These are phyloP conservation scores for Alcedo atthis DNA, from an alignment of 2,797 vertebrate genomes.

Conservation along the genomic window DNA sequence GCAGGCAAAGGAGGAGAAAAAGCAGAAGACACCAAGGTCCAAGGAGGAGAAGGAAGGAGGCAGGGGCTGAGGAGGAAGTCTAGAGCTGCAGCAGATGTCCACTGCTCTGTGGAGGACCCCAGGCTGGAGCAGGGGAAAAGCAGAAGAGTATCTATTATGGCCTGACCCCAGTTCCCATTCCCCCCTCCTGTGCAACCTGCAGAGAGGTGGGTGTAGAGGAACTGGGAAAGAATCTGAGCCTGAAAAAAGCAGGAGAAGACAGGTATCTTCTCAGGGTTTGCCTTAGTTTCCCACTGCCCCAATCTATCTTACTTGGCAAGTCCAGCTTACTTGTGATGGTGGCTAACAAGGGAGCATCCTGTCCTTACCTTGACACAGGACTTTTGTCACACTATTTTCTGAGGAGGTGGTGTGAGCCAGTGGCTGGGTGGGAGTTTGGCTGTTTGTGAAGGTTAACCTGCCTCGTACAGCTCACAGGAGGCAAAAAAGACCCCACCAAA, in stretches of 20 bases:
- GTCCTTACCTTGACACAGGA: not conserved
- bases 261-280: not conserved
- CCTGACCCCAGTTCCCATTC: not conserved
- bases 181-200: rapidly evolving
- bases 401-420: not conserved
- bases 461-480: not conserved
- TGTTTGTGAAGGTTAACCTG: not conserved
- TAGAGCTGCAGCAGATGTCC: not conserved
- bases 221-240: not conserved
- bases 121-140: not conserved
- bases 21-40: not conserved
- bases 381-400: not conserved
- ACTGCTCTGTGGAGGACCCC: not conserved
- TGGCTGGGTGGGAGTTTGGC: not conserved
- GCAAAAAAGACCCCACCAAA: not conserved
- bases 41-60: not conserved
- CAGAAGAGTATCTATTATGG: rapidly evolving
- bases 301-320: not conserved
- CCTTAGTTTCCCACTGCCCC: not conserved
- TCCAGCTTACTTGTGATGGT: not conserved
- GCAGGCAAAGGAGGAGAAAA: not conserved
- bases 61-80: not conserved
- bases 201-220: not conserved
- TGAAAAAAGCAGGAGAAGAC: not conserved
- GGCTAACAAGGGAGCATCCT: not conserved